Evolutionary conservation across 2,888 invertebrate genomes (phyloP), one percentile per base, ranked within the genome.

Genomic region (Eupithecia tripunctaria): DNA sequence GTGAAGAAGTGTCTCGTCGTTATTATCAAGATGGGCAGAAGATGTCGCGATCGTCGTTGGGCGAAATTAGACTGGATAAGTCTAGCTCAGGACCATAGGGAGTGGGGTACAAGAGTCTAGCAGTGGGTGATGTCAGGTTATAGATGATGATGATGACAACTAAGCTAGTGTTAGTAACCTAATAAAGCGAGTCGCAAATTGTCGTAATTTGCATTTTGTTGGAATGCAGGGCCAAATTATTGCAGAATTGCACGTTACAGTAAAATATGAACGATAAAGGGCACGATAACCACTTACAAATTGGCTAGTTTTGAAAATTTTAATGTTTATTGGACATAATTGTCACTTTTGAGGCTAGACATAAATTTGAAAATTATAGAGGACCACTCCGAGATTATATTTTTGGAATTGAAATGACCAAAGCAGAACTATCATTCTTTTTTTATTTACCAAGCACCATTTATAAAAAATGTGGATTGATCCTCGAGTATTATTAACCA

Each of bases 271-370:
- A 63, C 66, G 76, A 81, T 81, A 82, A 79, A 81, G 77, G 77
- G 76, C 75, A 74, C 75, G 78, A 83, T 83, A 81, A 82, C 76
- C 73, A 75, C 72, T 73, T 68, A 75, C 76, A 79, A 83, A 81
- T 79, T 80, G 79, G 77, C 75, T 56, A 78, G 73, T 75, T 76
- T 59, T 25, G 74, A 76, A 82, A 83, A 83, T 80, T 76, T 81
- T 47, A 79, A 81, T 76, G 75, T 82, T 85, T 86, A 87, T 84
- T 80, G 73, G 80, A 47, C 74, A 74, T 84, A 86, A 86, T 84
- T 83, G 79, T 77, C 75, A 80, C 76, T 74, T 70, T n/a, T 27
- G 62, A 70, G 27, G 25, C 18, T 63, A 36, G 21, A 21, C 63
- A 63, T 63, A 63, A 63, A 60, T 60, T 4, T 29, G 60, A 32